phyloP scores from a whole-genome alignment of 1,140 invertebrate species.

The Popillia japonica region DNA sequence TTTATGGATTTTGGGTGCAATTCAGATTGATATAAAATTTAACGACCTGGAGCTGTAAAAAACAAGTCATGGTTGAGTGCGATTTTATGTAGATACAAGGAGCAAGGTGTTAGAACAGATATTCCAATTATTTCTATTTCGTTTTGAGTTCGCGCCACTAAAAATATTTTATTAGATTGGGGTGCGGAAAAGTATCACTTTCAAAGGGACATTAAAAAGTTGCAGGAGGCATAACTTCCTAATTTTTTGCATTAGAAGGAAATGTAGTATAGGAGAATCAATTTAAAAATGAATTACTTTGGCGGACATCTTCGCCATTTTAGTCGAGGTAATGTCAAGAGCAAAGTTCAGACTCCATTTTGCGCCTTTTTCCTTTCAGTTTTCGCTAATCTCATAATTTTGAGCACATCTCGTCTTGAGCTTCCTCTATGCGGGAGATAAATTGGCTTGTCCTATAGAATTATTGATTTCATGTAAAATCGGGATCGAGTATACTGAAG shows the following conservation, averaged over 20 bases:
- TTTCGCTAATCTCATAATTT: too few species aligned
- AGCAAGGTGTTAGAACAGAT: not conserved
- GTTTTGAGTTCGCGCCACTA: not conserved
- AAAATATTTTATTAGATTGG: slow-evolving; percentile 1
- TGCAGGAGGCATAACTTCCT: not conserved
- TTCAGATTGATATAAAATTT: not conserved
- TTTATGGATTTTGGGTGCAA: not conserved
- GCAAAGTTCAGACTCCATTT: too few species aligned
- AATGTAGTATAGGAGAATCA: not conserved
- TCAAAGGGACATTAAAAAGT: slow-evolving; percentile 10
- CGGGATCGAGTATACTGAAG: too few species aligned
- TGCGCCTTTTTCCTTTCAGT: too few species aligned
- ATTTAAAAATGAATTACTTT: slow-evolving; percentile 9
- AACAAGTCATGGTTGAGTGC: not conserved
- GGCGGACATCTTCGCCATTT: not conserved
- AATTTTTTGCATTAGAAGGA: not conserved
- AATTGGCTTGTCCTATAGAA: too few species aligned
- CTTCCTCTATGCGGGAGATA: too few species aligned
- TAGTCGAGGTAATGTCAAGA: too few species aligned
- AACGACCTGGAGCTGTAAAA: not conserved
- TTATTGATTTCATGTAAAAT: too few species aligned
- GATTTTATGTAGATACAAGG: slow-evolving; percentile 1
- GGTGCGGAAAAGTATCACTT: not conserved
- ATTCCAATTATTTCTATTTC: slow-evolving; percentile 1
- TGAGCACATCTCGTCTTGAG: too few species aligned